Base-by-base conservation (phyloP, 1,140 invertebrate species). In the Drosophila insularis region DNA sequence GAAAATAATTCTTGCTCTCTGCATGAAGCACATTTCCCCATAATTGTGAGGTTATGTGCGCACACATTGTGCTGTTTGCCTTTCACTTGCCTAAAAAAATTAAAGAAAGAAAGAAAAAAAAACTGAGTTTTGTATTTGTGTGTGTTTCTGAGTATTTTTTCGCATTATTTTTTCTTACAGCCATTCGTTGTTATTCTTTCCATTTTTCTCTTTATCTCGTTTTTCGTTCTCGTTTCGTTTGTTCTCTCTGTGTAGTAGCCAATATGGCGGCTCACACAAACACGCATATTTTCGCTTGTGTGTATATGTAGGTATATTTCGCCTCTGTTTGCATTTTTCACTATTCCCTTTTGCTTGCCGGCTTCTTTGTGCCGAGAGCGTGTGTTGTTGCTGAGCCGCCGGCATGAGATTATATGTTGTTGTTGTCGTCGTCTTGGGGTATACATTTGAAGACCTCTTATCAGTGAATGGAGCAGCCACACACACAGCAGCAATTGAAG, bases 321-420 rank as follows among this genome's bases (percentile, higher is more conserved):
- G 43, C 43, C 43, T 50, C 17, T 50, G 43, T 60, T 72, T 73
- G 87, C 65, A 60, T 68, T 87, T 66, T 84, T 80, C 60, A 67
- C 70, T 63, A 86, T 89, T 82, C 67, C 74, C 74, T 81, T 86
- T 89, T 81, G 85, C 31, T 85, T 77, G 82, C 81, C 81, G 81
- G 81, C 79, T 87, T 76, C 81, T 58, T 58, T 13, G 7, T 56
- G 14, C 31, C 10, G 31, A 35, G 55, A 35, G 71, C 63, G 68
- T 65, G 43, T 71, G 40, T 66, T 85, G 75, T 78, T 71, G 73
- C 76, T 68, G 68, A 77, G 72, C 71, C 55, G 71, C 73, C 68
- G 73, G 71, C 58, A 67, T 78, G 32, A 40, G 60, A 68, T 31
- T 56, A 78, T 31, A n/a, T 32, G 14, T 69, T 74, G 73, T 86